These are phyloP conservation scores for Drosophila nigrodunni DNA, from an alignment of 1,140 invertebrate genomes.

Conservation along the genomic window DNA sequence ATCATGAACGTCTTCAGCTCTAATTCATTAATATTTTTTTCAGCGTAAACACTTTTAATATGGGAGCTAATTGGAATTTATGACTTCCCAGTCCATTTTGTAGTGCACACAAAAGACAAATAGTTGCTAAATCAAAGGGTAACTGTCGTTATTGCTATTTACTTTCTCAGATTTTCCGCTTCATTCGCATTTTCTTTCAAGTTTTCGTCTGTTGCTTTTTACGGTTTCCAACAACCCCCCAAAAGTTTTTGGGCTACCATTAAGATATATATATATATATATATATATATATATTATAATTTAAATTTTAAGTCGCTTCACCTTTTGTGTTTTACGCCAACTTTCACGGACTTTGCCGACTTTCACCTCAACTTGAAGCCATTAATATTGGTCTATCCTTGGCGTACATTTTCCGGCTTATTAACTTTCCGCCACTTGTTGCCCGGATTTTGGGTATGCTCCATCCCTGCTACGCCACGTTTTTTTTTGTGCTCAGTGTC, in stretches of 20 bases:
- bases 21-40: no score
- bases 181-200: no score
- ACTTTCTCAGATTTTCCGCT: no score
- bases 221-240: background rate
- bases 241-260: constrained; percentile 7
- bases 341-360: background rate
- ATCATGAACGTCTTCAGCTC: no score
- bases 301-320: constrained; percentile 22
- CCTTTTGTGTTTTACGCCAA: constrained; percentile 9
- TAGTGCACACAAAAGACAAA: no score
- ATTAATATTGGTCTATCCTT: constrained; percentile 57
- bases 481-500: background rate
- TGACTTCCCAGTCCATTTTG: no score
- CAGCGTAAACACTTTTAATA: no score
- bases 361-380: constrained; percentile 48
- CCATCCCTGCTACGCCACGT: no score
- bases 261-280: constrained; percentile 17
- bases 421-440: constrained; percentile 64
- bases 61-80: no score
- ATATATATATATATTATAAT: constrained; percentile 22
- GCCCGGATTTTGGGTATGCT: background rate
- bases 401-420: constrained; percentile 70
- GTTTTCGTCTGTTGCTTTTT: no score
- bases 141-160: no score
- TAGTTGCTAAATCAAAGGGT: no score